These are phyloP conservation scores for Masticophis lateralis DNA, from an alignment of 2,797 vertebrate species.

Conservation along the genomic window DNA sequence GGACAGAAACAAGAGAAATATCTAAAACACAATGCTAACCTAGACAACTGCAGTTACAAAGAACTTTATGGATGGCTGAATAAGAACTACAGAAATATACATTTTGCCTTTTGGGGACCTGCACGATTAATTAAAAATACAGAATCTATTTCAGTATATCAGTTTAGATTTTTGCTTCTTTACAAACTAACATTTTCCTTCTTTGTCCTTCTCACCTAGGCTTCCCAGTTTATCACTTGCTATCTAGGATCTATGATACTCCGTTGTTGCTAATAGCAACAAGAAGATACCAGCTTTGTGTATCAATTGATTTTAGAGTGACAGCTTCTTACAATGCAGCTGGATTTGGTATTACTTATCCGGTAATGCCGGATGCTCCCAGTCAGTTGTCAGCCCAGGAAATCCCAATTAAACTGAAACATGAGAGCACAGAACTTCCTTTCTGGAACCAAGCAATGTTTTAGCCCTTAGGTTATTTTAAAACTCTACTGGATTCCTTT, in stretches of 20 bases:
- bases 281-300: not conserved
- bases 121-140: not conserved
- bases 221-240: constrained; percentile 1
- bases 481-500: constrained; percentile 20
- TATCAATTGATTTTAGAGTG: not conserved
- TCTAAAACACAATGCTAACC: not conserved
- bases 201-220: not conserved
- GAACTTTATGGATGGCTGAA: not conserved
- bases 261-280: not conserved
- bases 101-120: not conserved
- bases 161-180: not conserved
- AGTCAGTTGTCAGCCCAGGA: not conserved
- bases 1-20: not conserved
- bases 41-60: not conserved
- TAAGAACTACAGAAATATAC: not conserved
- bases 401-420: not conserved
- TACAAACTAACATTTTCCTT: not conserved
- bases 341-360: not conserved
- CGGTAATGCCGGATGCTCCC: not conserved
- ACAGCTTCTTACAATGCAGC: not conserved
- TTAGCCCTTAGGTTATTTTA: constrained; percentile 19
- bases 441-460: not conserved
- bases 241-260: not conserved
- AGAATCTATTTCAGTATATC: not conserved
- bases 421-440: constrained; percentile 9